These are phyloP conservation scores for Malacoraja senta DNA, from an alignment of 2,797 vertebrate genomes.

Conservation along the genomic window DNA sequence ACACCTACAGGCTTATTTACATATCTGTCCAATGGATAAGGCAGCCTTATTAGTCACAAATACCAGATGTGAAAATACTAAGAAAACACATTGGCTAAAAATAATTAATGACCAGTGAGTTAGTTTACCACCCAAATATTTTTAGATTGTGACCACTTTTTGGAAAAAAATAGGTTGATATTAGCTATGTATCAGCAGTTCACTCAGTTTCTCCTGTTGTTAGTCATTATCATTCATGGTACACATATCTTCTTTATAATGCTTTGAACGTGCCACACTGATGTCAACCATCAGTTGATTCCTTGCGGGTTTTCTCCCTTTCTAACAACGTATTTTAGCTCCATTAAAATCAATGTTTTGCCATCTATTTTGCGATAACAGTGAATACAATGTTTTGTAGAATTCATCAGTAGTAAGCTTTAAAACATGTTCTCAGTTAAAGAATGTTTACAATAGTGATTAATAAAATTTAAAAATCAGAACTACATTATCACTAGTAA, in stretches of 20 bases:
- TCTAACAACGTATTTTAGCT: not conserved
- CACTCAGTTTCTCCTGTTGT: not conserved
- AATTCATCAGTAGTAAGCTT: not conserved
- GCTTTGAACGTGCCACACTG: not conserved
- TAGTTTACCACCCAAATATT: not conserved
- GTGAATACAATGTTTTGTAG: not conserved
- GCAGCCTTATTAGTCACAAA: not conserved
- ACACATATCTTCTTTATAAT: not conserved
- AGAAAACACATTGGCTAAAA: conserved; percentile 9
- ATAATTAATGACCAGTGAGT: not conserved
- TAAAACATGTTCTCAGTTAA: not conserved
- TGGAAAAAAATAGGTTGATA: not conserved
- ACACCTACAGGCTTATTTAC: not conserved
- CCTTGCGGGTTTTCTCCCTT: not conserved
- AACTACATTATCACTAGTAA: not conserved
- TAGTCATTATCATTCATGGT: not conserved
- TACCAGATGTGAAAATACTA: not conserved
- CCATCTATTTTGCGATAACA: not conserved
- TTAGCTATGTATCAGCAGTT: not conserved
- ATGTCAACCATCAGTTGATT: not conserved
- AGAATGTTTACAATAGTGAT: not conserved
- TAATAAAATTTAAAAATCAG: not conserved
- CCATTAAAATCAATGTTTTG: not conserved
- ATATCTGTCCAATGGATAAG: not conserved
- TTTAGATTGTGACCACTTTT: not conserved